Percentiles rank a stretch among this genome's conserved stretches.
These are phyloP conservation scores for Argyrosomus regius DNA, from an alignment of 2,797 vertebrate genomes.

Conservation along the genomic window DNA sequence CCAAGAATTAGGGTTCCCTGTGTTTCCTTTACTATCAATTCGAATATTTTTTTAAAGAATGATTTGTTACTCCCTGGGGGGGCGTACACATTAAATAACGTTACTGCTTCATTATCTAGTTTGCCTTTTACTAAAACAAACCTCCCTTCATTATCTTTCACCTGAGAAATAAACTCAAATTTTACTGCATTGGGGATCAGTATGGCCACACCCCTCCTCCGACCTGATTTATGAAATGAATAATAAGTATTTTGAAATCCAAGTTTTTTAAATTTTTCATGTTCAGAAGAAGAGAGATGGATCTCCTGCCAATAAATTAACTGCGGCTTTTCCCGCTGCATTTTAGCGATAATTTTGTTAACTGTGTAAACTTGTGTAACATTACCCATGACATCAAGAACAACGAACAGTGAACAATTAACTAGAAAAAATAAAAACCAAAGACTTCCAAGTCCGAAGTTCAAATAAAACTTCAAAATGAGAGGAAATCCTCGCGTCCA, in stretches of 20 bases:
- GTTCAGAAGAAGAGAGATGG: conserved; percentile 10
- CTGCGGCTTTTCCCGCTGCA: conserved; percentile 32
- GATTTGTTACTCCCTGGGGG: no score
- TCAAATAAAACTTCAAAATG: neutral
- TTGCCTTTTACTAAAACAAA: conserved; percentile 18
- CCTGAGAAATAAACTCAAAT: conserved; percentile 18
- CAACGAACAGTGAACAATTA: neutral
- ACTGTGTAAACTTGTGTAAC: neutral
- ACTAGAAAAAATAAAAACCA: neutral
- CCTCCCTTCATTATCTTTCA: conserved; percentile 30
- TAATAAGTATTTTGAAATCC: conserved; percentile 18
- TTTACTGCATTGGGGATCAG: conserved; percentile 25
- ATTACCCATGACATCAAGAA: neutral
- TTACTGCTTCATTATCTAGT: neutral
- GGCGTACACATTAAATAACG: neutral
- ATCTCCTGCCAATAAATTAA: conserved; percentile 32
- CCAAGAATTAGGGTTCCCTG: neutral
- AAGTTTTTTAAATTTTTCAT: conserved; percentile 9
- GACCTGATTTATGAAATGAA: neutral
- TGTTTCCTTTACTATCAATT: no score
- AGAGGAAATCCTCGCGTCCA: neutral
- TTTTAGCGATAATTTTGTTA: conserved; percentile 27
- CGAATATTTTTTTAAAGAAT: no score
- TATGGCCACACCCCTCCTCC: conserved; percentile 25
- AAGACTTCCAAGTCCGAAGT: neutral